Percentiles rank a stretch among this genome's conserved stretches.
phyloP scores from a whole-genome alignment of 2,113 vertebrate species.

The Engraulis encrasicolus region DNA sequence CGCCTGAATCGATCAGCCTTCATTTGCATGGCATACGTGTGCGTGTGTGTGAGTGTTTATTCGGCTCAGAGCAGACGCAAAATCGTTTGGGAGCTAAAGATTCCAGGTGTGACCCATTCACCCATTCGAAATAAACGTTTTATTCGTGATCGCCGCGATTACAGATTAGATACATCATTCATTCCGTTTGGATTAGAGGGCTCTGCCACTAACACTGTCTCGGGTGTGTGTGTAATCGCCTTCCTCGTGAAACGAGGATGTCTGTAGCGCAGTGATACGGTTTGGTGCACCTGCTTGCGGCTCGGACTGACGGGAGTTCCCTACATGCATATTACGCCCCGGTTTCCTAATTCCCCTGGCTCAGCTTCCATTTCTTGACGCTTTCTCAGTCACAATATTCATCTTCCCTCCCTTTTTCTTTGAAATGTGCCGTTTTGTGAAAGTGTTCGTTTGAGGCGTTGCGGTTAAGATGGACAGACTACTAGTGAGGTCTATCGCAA shows the following conservation, averaged over 20 bases:
- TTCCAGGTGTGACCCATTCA: constrained; percentile 19
- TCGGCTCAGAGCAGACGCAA: constrained; percentile 2
- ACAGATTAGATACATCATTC: not conserved
- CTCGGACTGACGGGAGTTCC: constrained; percentile 17
- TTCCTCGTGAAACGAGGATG: constrained; percentile 12
- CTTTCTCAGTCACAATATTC: not conserved
- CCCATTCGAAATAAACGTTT: not conserved
- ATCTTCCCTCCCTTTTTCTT: not conserved
- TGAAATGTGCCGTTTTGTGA: not conserved
- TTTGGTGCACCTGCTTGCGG: constrained; percentile 15
- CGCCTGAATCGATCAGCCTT: not conserved
- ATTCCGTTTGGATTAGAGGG: not conserved
- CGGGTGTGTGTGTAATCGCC: not conserved
- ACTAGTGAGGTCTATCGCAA: not conserved
- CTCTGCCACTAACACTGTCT: not conserved
- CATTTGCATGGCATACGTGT: not conserved
- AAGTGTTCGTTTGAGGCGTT: not conserved
- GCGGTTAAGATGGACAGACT: not conserved
- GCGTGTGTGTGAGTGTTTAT: constrained; percentile 5
- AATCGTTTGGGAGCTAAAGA: not conserved
- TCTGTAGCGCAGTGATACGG: constrained; percentile 6
- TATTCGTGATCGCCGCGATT: not conserved
- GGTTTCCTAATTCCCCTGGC: not conserved
- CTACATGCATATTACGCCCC: constrained; percentile 12
- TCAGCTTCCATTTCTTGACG: not conserved